phyloP scores from a whole-genome alignment of 2,888 invertebrate species.

The Trichogramma dendrolimi region DNA sequence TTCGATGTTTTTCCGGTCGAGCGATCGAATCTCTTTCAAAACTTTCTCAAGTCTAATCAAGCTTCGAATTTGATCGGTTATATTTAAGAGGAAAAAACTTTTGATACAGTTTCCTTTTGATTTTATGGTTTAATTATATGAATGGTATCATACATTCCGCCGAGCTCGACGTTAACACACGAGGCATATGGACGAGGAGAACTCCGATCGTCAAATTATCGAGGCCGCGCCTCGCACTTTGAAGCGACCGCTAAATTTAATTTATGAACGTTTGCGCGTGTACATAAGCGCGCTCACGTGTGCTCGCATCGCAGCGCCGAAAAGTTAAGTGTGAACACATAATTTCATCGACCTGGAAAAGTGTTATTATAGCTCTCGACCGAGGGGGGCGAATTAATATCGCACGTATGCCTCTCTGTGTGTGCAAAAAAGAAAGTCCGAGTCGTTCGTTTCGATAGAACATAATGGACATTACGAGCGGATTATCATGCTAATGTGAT shows the following conservation, averaged over 20 bases:
- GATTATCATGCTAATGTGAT: slow-evolving; percentile 42
- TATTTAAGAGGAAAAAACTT: too few species aligned
- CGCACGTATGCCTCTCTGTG: not conserved
- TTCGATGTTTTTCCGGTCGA: too few species aligned
- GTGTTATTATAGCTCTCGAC: not conserved
- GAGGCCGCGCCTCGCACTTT: not conserved
- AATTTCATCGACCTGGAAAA: slow-evolving; percentile 16
- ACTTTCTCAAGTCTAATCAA: too few species aligned
- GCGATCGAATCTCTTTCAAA: too few species aligned
- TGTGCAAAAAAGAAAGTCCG: not conserved
- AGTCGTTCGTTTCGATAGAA: slow-evolving; percentile 37
- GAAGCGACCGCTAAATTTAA: slow-evolving; percentile 13
- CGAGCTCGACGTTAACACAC: slow-evolving; percentile 2
- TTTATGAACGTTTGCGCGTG: slow-evolving; percentile 7
- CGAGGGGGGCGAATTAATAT: not conserved
- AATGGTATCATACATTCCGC: not conserved
- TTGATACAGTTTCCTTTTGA: too few species aligned
- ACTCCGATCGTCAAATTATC: slow-evolving; percentile 11
- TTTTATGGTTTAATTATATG: too few species aligned
- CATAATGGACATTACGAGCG: slow-evolving; percentile 38
- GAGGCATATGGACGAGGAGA: not conserved
- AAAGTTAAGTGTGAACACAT: too few species aligned
- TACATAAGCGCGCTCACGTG: not conserved
- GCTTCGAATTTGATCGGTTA: too few species aligned
- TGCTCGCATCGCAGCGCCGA: not conserved